These are phyloP conservation scores for Spodoptera exigua DNA, from an alignment of 2,888 invertebrate genomes.

Conservation along the genomic window DNA sequence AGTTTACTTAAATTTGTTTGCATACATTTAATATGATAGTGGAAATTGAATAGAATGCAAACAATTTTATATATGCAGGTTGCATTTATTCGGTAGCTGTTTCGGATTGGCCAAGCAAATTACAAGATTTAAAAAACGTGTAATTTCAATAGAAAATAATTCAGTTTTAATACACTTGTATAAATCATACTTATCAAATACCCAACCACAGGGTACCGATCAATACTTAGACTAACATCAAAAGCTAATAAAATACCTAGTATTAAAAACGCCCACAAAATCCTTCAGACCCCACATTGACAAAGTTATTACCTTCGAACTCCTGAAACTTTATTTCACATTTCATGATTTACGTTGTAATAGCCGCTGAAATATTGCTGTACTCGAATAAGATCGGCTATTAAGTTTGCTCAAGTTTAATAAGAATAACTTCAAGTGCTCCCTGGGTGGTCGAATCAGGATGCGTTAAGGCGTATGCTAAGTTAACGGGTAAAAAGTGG, in stretches of 20 bases:
- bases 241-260: no score
- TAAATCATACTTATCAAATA: no score
- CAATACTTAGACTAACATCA: no score
- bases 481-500: no score
- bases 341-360: conserved; percentile 50
- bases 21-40: conserved; percentile 50
- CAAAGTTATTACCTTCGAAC: conserved; percentile 36
- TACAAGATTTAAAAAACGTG: no score
- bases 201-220: no score
- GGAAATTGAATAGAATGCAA: conserved; percentile 28
- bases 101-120: no score
- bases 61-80: conserved; percentile 3
- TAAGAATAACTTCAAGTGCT: conserved; percentile 49
- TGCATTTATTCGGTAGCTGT: not conserved
- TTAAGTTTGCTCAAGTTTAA: conserved; percentile 52
- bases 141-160: no score
- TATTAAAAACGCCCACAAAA: no score
- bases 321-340: conserved; percentile 42
- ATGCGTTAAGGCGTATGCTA: conserved; percentile 31
- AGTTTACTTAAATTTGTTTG: conserved; percentile 58
- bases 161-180: no score
- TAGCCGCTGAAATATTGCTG: conserved; percentile 48
- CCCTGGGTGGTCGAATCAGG: conserved; percentile 23
- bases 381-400: conserved; percentile 35
- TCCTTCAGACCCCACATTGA: conserved; percentile 12